phyloP scores from a whole-genome alignment of 2,797 vertebrate genomes.

The Centropyge bicolor region DNA sequence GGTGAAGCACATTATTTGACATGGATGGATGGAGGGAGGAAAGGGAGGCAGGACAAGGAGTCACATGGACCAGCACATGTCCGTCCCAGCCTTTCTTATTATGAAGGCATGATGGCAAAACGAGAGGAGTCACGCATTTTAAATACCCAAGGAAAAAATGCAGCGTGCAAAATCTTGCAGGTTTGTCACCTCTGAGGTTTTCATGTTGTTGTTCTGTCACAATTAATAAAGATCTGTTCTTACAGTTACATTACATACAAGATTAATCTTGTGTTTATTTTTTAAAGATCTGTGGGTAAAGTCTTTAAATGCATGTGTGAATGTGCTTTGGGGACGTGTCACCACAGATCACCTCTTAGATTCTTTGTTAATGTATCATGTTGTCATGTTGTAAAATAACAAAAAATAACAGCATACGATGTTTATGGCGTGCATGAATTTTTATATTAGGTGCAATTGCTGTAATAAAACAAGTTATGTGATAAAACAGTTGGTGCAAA shows the following conservation, averaged over 20 bases:
- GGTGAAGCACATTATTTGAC: constrained; percentile 43
- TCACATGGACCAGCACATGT: constrained; percentile 64
- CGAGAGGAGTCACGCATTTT: neutral
- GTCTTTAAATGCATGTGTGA: too few species aligned
- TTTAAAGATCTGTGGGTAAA: too few species aligned
- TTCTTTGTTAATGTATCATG: too few species aligned
- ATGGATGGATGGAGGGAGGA: constrained; percentile 43
- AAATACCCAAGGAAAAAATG: neutral
- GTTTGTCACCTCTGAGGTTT: neutral
- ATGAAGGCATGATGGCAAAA: constrained; percentile 1
- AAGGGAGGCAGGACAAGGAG: constrained; percentile 23
- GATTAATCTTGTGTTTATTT: neutral
- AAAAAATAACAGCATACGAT: neutral
- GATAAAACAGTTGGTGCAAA: neutral
- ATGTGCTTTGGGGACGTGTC: too few species aligned
- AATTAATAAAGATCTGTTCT: neutral
- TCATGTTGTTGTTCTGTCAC: neutral
- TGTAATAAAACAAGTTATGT: constrained; percentile 7
- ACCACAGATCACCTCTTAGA: too few species aligned
- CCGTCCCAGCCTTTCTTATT: constrained; percentile 15
- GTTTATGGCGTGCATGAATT: neutral
- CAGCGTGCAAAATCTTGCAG: constrained; percentile 1
- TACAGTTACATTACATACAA: neutral
- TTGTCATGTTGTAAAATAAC: neutral
- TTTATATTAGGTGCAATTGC: neutral